phyloP scores from a whole-genome alignment of 2,888 invertebrate species.

The Dioctria linearis region DNA sequence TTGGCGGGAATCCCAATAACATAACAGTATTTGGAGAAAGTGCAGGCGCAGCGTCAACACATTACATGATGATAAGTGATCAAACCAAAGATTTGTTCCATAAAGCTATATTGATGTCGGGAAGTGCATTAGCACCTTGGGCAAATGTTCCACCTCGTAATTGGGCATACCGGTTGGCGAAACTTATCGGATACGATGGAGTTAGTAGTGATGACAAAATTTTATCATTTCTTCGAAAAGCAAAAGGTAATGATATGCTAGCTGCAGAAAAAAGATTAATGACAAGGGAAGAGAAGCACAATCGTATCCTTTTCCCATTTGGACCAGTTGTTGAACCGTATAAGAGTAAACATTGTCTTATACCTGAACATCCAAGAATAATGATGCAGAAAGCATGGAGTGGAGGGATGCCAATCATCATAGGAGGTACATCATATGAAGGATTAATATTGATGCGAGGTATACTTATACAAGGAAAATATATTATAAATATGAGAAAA shows the following conservation, averaged over 20 bases:
- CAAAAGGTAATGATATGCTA: conserved; percentile 66
- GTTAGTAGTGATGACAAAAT: conserved; percentile 67
- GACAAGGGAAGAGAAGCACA: conserved; percentile 65
- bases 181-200: conserved; percentile 67
- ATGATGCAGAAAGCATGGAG: conserved; percentile 67
- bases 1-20: conserved; percentile 73
- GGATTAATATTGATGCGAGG: conserved; percentile 68
- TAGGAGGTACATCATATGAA: conserved; percentile 68
- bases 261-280: conserved; percentile 63
- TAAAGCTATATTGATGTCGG: conserved; percentile 69
- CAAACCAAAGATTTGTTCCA: conserved; percentile 70
- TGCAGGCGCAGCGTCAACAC: conserved; percentile 72
- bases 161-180: conserved; percentile 67
- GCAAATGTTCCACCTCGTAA: conserved; percentile 65
- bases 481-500: not conserved
- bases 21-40: conserved; percentile 74
- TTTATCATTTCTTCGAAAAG: conserved; percentile 67
- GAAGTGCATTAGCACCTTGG: conserved; percentile 67
- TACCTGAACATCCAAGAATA: conserved; percentile 63
- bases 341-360: conserved; percentile 64
- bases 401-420: conserved; percentile 66
- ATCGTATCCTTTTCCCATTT: conserved; percentile 65
- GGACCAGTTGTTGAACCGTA: conserved; percentile 69
- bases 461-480: conserved; percentile 52
- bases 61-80: conserved; percentile 72